Conservation (phyloP, 2,797 vertebrate genomes). For the Tiaroga cobitis region DNA sequence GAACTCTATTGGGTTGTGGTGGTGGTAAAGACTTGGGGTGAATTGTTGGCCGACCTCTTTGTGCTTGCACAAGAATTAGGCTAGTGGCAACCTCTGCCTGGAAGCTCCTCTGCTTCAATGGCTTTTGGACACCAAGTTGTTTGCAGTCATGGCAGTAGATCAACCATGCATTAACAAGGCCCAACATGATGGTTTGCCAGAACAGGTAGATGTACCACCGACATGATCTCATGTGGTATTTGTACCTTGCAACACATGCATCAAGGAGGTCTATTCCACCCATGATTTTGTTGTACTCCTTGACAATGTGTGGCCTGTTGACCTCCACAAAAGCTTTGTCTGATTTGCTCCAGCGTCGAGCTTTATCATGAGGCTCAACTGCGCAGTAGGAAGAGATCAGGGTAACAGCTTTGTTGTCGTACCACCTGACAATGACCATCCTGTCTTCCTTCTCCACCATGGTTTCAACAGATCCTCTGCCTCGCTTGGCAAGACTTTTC, state of each 20-base stretch:
- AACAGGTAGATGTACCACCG: slow-evolving; percentile 58
- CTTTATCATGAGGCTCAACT: slow-evolving; percentile 47
- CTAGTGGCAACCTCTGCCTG: slow-evolving; percentile 46
- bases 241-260: slow-evolving; percentile 28
- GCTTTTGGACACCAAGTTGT: slow-evolving; percentile 14
- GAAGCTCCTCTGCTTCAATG: slow-evolving; percentile 37
- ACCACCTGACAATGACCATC: slow-evolving; percentile 43
- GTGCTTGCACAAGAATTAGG: slow-evolving; percentile 37
- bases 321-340: slow-evolving; percentile 44
- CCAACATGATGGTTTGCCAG: slow-evolving; percentile 53
- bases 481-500: slow-evolving; percentile 56
- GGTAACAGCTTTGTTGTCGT: slow-evolving; percentile 55
- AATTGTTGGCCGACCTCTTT: slow-evolving; percentile 25
- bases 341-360: slow-evolving; percentile 37
- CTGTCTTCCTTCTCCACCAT: slow-evolving; percentile 45
- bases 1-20: too few relatives aligned
- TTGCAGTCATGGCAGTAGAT: slow-evolving; percentile 30
- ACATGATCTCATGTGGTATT: slow-evolving; percentile 43
- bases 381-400: slow-evolving; percentile 52
- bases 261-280: slow-evolving; percentile 46
- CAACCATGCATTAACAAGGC: slow-evolving; percentile 46
- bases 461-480: slow-evolving; percentile 54
- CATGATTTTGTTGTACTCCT: slow-evolving; percentile 52
- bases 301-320: slow-evolving; percentile 51
- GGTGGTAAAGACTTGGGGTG: slow-evolving; percentile 17